phyloP scores from a whole-genome alignment of 2,797 vertebrate genomes.

The Myotis pilosus region DNA sequence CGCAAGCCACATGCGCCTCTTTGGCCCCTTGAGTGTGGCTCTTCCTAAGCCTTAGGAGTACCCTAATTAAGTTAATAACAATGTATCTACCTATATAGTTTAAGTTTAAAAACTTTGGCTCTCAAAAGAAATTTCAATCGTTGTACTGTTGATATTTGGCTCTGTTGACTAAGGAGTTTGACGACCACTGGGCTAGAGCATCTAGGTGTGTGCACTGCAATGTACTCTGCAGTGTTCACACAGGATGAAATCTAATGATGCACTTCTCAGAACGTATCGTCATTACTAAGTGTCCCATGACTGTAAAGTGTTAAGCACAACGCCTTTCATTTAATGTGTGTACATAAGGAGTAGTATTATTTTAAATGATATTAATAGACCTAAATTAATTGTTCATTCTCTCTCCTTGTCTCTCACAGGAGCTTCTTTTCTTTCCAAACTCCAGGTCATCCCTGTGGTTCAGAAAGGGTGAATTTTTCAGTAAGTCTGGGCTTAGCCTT shows the following conservation, averaged over 20 bases:
- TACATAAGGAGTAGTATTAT: not conserved
- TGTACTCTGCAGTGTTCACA: not conserved
- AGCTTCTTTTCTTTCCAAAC: not conserved
- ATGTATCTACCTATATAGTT: too few species aligned
- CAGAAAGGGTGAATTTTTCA: not conserved
- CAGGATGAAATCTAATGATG: too few species aligned
- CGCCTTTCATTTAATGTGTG: not conserved
- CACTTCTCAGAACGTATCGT: too few species aligned
- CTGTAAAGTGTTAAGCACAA: not conserved
- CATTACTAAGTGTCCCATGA: not conserved
- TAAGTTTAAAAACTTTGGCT: too few species aligned
- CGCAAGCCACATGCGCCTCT: too few species aligned
- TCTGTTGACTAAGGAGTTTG: too few species aligned
- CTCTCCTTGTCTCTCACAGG: not conserved
- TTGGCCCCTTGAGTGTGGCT: too few species aligned
- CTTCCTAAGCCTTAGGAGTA: too few species aligned
- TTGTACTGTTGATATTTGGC: too few species aligned
- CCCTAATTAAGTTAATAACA: too few species aligned
- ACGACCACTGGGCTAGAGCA: not conserved
- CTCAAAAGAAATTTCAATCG: too few species aligned
- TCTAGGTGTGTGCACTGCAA: not conserved
- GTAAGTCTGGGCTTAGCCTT: not conserved
- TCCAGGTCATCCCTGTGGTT: not conserved
- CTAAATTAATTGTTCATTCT: not conserved
- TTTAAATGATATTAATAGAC: not conserved